phyloP scores from a whole-genome alignment of 1,140 invertebrate genomes.

The Gryon sp. region DNA sequence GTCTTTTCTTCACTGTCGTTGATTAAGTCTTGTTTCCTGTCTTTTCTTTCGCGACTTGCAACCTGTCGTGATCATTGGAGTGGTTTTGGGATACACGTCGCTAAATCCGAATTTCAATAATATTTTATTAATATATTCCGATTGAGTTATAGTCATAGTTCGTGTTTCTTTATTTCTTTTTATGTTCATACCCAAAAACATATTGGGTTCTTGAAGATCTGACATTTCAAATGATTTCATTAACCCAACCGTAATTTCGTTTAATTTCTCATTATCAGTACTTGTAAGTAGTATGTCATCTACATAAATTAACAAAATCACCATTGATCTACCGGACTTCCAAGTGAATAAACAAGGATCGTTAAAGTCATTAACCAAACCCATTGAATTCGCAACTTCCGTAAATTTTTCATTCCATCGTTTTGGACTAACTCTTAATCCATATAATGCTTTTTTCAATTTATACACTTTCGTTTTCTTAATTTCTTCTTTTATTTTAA shows the following conservation, averaged over 20 bases:
- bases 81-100: constrained; percentile 36
- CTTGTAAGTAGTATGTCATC: too few species aligned
- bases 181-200: too few species aligned
- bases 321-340: too few species aligned
- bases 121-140: constrained; percentile 24
- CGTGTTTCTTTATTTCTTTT: constrained; percentile 21
- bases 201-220: constrained; percentile 44
- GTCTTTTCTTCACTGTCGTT: constrained; percentile 1
- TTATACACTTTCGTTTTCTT: too few species aligned
- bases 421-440: too few species aligned
- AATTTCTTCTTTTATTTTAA: too few species aligned
- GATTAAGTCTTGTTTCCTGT: constrained; percentile 28
- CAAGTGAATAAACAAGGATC: too few species aligned
- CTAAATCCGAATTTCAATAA: constrained; percentile 39
- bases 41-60: constrained; percentile 22
- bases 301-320: too few species aligned
- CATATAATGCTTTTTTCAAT: too few species aligned
- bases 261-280: not conserved
- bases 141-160: constrained; percentile 17
- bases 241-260: not conserved
- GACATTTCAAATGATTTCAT: constrained; percentile 52
- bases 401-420: too few species aligned
- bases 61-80: constrained; percentile 59
- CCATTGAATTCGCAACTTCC: too few species aligned
- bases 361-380: too few species aligned